Evolutionary conservation across 1,140 invertebrate genomes (phyloP).

Genomic region (Paracyclopina nana): DNA sequence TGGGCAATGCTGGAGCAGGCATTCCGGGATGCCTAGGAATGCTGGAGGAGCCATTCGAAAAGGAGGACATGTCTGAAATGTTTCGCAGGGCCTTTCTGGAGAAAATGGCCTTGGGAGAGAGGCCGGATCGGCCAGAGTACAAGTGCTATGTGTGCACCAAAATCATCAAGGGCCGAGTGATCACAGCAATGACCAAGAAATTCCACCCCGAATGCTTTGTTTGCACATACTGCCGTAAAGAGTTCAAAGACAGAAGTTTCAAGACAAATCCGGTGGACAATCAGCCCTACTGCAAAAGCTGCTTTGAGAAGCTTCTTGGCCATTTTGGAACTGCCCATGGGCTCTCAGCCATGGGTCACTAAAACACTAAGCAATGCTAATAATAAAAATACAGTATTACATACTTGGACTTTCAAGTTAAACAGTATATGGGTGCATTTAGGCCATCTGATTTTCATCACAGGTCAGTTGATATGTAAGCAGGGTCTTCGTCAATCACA

Average conservation of each 20-base stretch:
- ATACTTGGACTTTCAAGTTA: too few species aligned
- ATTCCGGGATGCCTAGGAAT: neutral
- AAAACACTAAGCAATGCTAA: too few species aligned
- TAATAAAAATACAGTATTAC: too few species aligned
- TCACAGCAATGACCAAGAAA: constrained; percentile 10
- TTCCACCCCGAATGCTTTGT: constrained; percentile 15
- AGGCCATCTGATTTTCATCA: too few species aligned
- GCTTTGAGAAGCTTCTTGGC: constrained; percentile 12
- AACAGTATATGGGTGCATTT: too few species aligned
- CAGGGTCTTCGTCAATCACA: too few species aligned
- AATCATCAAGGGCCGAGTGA: constrained; percentile 1
- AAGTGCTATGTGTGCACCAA: constrained; percentile 2
- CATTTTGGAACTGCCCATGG: constrained; percentile 2
- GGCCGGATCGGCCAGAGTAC: neutral
- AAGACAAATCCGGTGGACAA: neutral
- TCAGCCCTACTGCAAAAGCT: constrained; percentile 4
- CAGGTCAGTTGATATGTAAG: too few species aligned
- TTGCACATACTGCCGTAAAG: constrained; percentile 8
- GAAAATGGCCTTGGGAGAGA: neutral
- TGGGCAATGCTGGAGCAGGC: neutral
- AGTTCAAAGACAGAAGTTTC: neutral
- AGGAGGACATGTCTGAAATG: constrained; percentile 14
- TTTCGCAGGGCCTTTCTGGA: constrained; percentile 5
- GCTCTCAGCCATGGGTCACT: too few species aligned
- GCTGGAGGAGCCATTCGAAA: constrained; percentile 9